Evolutionary conservation across 2,888 invertebrate genomes (phyloP).

Genomic region (Mantis religiosa): DNA sequence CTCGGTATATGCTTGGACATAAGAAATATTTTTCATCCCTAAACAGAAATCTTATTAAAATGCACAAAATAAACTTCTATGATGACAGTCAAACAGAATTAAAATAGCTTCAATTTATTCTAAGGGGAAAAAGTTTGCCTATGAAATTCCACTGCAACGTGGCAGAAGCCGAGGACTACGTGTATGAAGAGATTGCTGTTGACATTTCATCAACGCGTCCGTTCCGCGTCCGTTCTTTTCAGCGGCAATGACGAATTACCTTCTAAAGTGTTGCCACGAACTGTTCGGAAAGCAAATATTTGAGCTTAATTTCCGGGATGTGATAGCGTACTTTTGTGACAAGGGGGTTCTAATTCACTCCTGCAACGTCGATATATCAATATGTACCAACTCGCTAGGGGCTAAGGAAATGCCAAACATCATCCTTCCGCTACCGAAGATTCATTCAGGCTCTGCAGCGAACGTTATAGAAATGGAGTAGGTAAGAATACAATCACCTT

Average conservation of each 20-base stretch:
- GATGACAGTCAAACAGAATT: not conserved
- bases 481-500: not conserved
- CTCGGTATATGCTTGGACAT: too few species aligned
- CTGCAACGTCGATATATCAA: not conserved
- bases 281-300: conserved; percentile 12
- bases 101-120: not conserved
- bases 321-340: not conserved
- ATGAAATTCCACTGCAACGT: not conserved
- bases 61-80: not conserved
- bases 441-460: not conserved
- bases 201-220: conserved; percentile 12
- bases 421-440: not conserved
- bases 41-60: not conserved
- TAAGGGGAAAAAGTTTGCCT: not conserved
- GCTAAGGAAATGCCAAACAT: not conserved
- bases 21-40: not conserved
- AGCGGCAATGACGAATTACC: conserved; percentile 17
- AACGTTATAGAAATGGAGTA: not conserved
- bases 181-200: not conserved
- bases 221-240: conserved; percentile 2
- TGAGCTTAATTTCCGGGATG: conserved; percentile 11
- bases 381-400: not conserved
- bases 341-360: not conserved
- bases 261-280: conserved; percentile 18
- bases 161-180: not conserved